Base-by-base conservation (phyloP, 1,140 invertebrate species). In the Schlechtendalia chinensis region DNA sequence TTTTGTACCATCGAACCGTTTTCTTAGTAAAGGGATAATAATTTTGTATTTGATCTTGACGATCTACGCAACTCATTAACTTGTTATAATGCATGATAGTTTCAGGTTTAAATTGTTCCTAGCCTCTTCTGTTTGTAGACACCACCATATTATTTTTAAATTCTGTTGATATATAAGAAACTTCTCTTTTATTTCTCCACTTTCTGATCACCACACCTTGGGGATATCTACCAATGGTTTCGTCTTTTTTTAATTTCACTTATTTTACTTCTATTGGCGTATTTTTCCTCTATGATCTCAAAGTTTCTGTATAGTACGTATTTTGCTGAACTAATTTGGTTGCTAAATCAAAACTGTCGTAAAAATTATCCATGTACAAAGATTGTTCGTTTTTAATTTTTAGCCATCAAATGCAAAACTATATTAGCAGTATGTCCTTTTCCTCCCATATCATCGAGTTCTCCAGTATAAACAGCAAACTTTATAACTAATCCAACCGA, bases 121-220 rank as follows among this genome's bases (percentile, higher is more conserved):
- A n/a, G 8, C 65, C 65, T n/a, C 8, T 45, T 67, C 11, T 0
- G 19, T 67, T 67, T 67, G 5, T 67, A 45, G 84, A 83, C 45
- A 85, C 6, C 10, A 80, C 10, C 12, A 59, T 10, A n/a, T n/a
- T n/a, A n/a, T n/a, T n/a, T n/a, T n/a, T n/a, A n/a, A n/a, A n/a
- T n/a, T n/a, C n/a, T n/a, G 39, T 80, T 11, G 58, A 80, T 27
- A 59, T 56, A 56, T 47, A 56, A 29, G 24, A 0, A n/a, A 67
- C 65, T 2, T 67, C n/a, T 47, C 65, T 67, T 24, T 67, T 67
- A 39, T 45, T 32, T 67, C 6, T 67, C 63, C 63, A 45, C 63
- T 67, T 67, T 67, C 32, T 17, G 24, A 67, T 39, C 19, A 67
- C 5, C 27, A n/a, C n/a, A n/a, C n/a, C n/a, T n/a, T n/a, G n/a